Percentiles rank a stretch among this genome's conserved stretches.
phyloP scores from a whole-genome alignment of 2,113 vertebrate species.

The Dipodomys merriami region DNA sequence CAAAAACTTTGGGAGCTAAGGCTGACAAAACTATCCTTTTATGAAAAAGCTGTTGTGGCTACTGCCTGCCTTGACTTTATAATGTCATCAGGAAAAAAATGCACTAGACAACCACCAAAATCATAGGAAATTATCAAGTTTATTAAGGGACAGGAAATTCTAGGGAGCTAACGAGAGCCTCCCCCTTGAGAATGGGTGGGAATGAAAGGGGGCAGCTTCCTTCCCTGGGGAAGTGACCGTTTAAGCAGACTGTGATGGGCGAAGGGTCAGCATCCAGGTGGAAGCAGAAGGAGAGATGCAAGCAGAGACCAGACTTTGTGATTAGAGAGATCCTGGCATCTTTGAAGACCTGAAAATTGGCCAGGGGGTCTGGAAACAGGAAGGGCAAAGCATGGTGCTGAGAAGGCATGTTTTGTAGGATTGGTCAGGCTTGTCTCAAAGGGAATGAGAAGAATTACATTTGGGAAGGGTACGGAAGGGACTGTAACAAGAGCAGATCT shows the following conservation, averaged over 20 bases:
- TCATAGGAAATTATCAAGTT: not conserved
- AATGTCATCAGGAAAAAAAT: not conserved
- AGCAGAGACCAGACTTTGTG: not conserved
- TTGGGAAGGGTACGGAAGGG: not conserved
- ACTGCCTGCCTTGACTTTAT: not conserved
- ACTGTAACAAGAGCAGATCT: not conserved
- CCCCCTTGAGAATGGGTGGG: not conserved
- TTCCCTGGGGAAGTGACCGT: not conserved
- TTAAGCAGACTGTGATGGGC: not conserved
- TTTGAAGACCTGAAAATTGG: not conserved
- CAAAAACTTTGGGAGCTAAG: not conserved
- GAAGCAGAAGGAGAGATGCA: not conserved
- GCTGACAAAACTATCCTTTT: not conserved
- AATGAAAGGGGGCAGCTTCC: not conserved
- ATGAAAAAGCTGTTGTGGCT: not conserved
- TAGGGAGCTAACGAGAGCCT: not conserved
- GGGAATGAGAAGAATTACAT: not conserved
- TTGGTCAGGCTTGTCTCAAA: not conserved
- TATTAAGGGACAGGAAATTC: not conserved
- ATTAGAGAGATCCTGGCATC: fast-evolving
- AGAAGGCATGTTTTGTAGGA: not conserved
- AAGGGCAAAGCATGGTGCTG: not conserved
- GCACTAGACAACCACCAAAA: not conserved
- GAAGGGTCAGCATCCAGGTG: not conserved
- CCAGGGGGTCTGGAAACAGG: not conserved